Evolutionary conservation across 2,888 invertebrate species (phyloP), one percentile per base, ranked within the genome.

Genomic region (Himalopsyche anomala): DNA sequence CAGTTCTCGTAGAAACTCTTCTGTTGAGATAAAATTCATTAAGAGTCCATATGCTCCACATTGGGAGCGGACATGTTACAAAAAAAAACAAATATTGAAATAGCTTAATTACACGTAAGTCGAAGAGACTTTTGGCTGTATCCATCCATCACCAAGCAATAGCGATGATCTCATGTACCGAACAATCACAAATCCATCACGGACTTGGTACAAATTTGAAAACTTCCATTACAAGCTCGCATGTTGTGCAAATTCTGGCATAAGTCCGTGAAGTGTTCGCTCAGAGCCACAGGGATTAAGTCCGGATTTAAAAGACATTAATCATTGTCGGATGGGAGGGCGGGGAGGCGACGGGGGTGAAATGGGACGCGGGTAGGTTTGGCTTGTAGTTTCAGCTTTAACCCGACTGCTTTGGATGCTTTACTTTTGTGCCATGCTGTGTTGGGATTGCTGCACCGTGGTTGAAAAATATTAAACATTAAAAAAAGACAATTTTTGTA

Each of bases 241-340:
- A 17, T 80, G 80, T 40, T 42, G 42, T 40, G 80, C 80, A 80
- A 40, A 80, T 62, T 62, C 62, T 62, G 62, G 62, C 62, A 62
- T 62, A 62, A 62, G 62, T 62, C 62, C 62, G 62, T 62, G 62
- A 62, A 62, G 62, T 62, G 62, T 62, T 62, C 62, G 62, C 62
- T 62, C 28, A 62, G 94, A 94, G 94, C 93, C 92, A 93, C 93
- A 91, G 94, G 94, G 93, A 94, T 94, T 94, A 93, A 93, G 92
- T 92, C 91, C 89, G 92, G 95, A 94, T 95, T 94, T 94, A 94
- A 94, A 93, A 94, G 94, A 93, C 94, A 95, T 95, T 95, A 95
- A 95, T 95, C 95, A 95, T 94, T 94, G 94, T 94, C 94, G 92
- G 90, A 90, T 90, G 91, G 91, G 91, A 91, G 91, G 91, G 89